phyloP scores from a whole-genome alignment of 2,888 invertebrate species.

The Cheiracanthium punctorium region DNA sequence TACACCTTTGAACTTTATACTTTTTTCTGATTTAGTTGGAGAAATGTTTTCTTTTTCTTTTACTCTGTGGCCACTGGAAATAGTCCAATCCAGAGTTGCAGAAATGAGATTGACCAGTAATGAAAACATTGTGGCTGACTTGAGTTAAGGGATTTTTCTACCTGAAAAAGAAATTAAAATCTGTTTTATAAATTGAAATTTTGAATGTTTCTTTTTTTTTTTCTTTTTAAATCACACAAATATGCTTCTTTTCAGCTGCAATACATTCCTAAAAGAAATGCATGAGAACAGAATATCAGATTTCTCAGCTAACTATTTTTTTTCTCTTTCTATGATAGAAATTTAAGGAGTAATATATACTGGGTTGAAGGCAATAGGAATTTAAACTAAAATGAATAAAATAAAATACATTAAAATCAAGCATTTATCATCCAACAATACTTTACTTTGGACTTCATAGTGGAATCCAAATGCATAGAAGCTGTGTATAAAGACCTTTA shows the following conservation, averaged over 20 bases:
- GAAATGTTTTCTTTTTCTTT: slow-evolving; percentile 24
- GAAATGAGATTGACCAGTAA: slow-evolving; percentile 32
- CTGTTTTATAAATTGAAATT: background rate
- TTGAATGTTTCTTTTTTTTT: no score
- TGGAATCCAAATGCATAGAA: slow-evolving; percentile 65
- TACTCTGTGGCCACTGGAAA: slow-evolving; percentile 36
- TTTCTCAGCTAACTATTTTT: background rate
- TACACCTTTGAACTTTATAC: slow-evolving; percentile 30
- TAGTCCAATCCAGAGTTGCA: slow-evolving; percentile 17
- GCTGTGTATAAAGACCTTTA: slow-evolving; percentile 56
- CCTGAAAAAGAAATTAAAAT: slow-evolving; percentile 40
- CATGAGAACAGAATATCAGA: background rate
- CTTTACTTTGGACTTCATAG: slow-evolving; percentile 70
- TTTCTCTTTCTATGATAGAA: background rate
- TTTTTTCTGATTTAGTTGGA: background rate
- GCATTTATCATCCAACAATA: slow-evolving; percentile 68
- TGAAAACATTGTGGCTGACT: slow-evolving; percentile 42
- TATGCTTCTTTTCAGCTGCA: slow-evolving; percentile 3
- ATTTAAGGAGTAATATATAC: background rate
- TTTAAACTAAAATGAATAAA: slow-evolving; percentile 5
- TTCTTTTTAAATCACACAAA: no score
- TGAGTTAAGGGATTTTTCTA: background rate
- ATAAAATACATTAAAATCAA: slow-evolving; percentile 51
- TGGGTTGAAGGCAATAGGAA: background rate
- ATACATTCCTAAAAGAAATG: background rate